Evolutionary conservation across 2,888 invertebrate genomes (phyloP).

Genomic region (Halictus quadricinctus): DNA sequence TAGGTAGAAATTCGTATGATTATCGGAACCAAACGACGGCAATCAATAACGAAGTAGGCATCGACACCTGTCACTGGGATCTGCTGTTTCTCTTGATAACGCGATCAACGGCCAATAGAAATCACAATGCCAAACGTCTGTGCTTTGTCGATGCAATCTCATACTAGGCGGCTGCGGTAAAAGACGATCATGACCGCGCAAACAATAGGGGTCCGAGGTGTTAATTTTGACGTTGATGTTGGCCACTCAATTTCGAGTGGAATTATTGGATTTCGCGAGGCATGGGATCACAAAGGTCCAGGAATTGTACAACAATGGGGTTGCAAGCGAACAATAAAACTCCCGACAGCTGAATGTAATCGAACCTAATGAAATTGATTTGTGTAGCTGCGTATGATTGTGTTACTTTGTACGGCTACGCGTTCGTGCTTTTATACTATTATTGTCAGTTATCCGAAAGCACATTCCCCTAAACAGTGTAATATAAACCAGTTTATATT

Average conservation of each 20-base stretch:
- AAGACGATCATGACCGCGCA: slow-evolving; percentile 37
- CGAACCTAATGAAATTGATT: neutral
- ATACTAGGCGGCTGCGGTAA: slow-evolving; percentile 21
- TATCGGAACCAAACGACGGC: slow-evolving; percentile 55
- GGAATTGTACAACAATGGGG: neutral
- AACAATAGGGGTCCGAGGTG: slow-evolving; percentile 26
- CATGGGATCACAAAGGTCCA: neutral
- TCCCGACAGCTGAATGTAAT: neutral
- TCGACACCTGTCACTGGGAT: slow-evolving; percentile 58
- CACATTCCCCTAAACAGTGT: neutral
- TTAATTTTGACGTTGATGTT: slow-evolving; percentile 32
- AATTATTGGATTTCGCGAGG: slow-evolving; percentile 29
- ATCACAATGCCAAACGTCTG: slow-evolving; percentile 44
- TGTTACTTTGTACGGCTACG: neutral
- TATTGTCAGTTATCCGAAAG: neutral
- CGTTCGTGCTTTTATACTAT: neutral
- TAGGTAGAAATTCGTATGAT: slow-evolving; percentile 32
- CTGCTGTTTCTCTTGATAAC: slow-evolving; percentile 60
- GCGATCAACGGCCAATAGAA: slow-evolving; percentile 54
- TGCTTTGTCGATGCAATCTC: slow-evolving; percentile 36
- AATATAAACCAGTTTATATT: neutral
- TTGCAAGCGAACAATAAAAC: neutral
- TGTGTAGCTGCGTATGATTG: neutral
- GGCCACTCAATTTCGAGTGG: slow-evolving; percentile 22
- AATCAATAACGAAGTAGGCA: slow-evolving; percentile 65